phyloP scores from a whole-genome alignment of 2,113 vertebrate species.

The Pycnonotus jocosus region DNA sequence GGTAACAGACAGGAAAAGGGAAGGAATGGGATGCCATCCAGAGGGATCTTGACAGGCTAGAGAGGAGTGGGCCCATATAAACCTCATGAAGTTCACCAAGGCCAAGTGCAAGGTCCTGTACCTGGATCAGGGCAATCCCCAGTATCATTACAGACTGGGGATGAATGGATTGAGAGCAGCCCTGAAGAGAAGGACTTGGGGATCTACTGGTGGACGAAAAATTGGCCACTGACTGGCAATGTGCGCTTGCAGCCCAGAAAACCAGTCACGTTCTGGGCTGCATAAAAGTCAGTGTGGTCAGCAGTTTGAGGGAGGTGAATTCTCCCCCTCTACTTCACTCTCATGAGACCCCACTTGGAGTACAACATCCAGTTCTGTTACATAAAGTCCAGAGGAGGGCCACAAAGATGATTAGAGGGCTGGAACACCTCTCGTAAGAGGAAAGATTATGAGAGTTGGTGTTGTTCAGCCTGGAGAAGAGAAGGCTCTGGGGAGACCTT shows the following conservation, averaged over 20 bases:
- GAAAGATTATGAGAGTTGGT: background rate
- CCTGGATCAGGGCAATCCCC: background rate
- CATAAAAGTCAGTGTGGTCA: background rate
- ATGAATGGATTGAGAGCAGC: background rate
- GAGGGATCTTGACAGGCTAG: background rate
- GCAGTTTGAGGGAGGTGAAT: background rate
- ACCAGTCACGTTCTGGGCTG: background rate
- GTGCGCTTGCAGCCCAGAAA: background rate
- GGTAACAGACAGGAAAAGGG: background rate
- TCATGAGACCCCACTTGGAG: background rate
- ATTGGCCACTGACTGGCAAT: background rate
- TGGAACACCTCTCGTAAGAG: background rate
- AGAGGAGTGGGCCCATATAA: background rate
- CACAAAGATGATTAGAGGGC: background rate
- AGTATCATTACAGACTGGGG: background rate
- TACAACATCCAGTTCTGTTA: background rate
- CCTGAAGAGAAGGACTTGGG: background rate
- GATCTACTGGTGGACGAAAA: background rate
- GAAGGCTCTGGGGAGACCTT: no score
- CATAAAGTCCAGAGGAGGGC: background rate
- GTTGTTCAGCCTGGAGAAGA: background rate
- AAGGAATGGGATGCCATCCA: background rate
- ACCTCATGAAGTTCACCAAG: background rate
- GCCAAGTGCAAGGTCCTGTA: background rate
- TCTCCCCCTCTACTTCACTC: background rate